These are phyloP conservation scores for Tineola bisselliella DNA, from an alignment of 2,888 invertebrate species.

Conservation along the genomic window DNA sequence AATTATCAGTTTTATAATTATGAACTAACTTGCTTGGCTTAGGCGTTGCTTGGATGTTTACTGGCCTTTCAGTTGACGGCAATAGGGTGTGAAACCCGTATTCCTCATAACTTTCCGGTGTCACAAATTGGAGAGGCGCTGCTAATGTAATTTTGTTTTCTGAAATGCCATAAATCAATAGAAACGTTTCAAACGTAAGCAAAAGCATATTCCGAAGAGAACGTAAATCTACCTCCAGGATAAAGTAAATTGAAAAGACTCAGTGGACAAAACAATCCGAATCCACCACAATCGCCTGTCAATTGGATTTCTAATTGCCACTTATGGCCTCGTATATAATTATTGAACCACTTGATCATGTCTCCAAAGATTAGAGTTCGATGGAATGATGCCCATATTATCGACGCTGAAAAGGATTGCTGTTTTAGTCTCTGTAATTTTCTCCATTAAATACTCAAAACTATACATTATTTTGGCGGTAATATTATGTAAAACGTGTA, in stretches of 20 bases:
- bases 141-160: slow-evolving; percentile 34
- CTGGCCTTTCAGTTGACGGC: background rate
- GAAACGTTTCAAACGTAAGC: background rate
- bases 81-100: background rate
- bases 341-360: slow-evolving; percentile 28
- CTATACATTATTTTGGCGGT: too few species aligned
- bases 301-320: slow-evolving; percentile 53
- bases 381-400: slow-evolving; percentile 51
- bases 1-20: too few species aligned
- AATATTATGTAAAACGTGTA: too few species aligned
- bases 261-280: slow-evolving; percentile 43
- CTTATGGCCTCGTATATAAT: slow-evolving; percentile 30
- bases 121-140: slow-evolving; percentile 41
- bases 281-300: slow-evolving; percentile 26
- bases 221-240: slow-evolving; percentile 39
- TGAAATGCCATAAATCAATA: slow-evolving; percentile 18
- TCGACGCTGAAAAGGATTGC: slow-evolving; percentile 32
- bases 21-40: too few species aligned
- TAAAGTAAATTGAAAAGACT: slow-evolving; percentile 44
- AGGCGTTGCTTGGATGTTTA: too few species aligned
- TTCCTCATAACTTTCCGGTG: background rate
- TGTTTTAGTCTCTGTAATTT: too few species aligned
- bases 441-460: too few species aligned
- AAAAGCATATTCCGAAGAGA: too few species aligned
- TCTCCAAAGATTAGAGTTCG: slow-evolving; percentile 36